Conservation (phyloP, 2,113 vertebrate genomes). For the Terrapene triunguis region DNA sequence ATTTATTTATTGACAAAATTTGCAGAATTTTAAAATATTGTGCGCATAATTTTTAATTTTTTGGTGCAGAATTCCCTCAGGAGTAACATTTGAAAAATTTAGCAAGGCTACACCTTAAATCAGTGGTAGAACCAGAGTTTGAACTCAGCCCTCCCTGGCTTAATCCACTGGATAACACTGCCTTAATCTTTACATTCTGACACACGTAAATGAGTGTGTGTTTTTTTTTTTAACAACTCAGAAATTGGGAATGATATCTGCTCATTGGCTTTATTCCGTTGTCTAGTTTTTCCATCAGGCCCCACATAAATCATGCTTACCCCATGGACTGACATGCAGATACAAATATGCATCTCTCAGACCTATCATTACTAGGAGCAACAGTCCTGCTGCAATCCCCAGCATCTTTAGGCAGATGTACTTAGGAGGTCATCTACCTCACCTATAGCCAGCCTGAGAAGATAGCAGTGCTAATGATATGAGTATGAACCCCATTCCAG, state of each 20-base stretch:
- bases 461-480: not conserved
- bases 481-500: not conserved
- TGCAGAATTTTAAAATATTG: no score
- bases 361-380: not conserved
- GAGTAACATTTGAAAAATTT: not conserved
- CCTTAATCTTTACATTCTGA: not conserved
- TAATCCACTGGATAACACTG: not conserved
- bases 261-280: not conserved
- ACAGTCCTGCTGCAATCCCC: not conserved
- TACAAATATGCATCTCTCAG: not conserved
- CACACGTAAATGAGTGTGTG: not conserved
- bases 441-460: not conserved
- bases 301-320: not conserved
- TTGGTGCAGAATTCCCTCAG: no score
- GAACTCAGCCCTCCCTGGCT: not conserved
- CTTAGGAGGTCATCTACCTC: not conserved
- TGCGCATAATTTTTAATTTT: no score
- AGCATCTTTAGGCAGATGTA: not conserved
- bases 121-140: not conserved
- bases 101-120: not conserved
- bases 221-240: constrained; percentile 15
- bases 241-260: not conserved
- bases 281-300: not conserved
- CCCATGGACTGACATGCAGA: not conserved
- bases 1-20: no score